Base-by-base conservation (phyloP, 2,797 vertebrate species). In the Syngnathus rostellatus region DNA sequence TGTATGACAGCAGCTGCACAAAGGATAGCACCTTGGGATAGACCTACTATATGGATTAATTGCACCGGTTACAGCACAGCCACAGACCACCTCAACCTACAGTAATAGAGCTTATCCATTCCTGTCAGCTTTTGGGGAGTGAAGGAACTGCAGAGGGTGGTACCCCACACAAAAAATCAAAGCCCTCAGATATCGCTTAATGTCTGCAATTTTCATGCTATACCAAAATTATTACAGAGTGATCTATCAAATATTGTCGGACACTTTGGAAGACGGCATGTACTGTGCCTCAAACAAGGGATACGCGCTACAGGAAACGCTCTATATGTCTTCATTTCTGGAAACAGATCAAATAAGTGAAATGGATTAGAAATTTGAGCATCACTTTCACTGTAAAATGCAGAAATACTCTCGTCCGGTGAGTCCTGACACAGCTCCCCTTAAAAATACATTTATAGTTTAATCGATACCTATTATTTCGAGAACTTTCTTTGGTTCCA, bases 71-170 rank as follows among this genome's bases (percentile, higher is more conserved):
- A 89, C 88, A 86, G 83, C 76, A 80, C 82, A 81, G 86, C 89
- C 88, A 50, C 64, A 76, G 86, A 88, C 83, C 83, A 80, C 83
- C 85, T 87, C 77, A 83, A 88, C 90, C 86, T 88, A 73, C 81
- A 74, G 86, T 92, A 92, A 92, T 91, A 90, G 89, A 90, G 85
- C 83, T 90, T 83, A 92, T 91, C 88, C 88, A 90, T 92, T 91
- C 84, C 86, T 90, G 91, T 91, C 91, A 91, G 86, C 85, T 88
- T 84, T 85, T 87, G 89, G 87, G 80, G 86, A 84, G 82, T 79
- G 86, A 86, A 81, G 81, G 88, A 89, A 90, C 91, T 90, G 89
- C 88, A 89, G 84, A 75, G 81, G 81, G 77, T 79, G 80, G 86
- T 86, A 85, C 86, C 86, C 31, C 85, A 86, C 80, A 87, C 71